A percentile compares a stretch with the other conserved stretches of the same genome.
Evolutionary conservation across 2,888 invertebrate species (phyloP).

Genomic region (Thelaira solivaga): DNA sequence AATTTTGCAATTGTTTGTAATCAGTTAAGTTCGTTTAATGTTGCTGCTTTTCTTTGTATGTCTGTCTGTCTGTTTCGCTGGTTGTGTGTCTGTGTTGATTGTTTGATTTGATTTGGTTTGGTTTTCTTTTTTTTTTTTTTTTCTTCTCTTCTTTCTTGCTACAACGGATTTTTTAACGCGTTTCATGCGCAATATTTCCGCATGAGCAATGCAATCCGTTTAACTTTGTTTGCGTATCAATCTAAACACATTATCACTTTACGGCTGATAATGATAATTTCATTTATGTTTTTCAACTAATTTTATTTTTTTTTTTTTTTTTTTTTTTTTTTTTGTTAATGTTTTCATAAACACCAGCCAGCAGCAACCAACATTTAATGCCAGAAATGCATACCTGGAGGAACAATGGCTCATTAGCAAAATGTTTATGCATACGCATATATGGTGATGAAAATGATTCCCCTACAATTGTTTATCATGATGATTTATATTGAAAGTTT

Average conservation of each 20-base stretch:
- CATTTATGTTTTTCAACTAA: no score
- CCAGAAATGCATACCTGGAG: slow-evolving; percentile 1
- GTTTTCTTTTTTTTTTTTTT: not conserved
- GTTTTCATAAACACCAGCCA: no score
- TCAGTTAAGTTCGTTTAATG: slow-evolving; percentile 19
- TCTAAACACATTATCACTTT: slow-evolving; percentile 27
- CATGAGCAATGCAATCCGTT: slow-evolving; percentile 56
- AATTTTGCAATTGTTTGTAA: slow-evolving; percentile 28
- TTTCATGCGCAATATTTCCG: slow-evolving; percentile 63
- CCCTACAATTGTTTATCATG: not conserved
- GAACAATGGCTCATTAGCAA: slow-evolving; percentile 68
- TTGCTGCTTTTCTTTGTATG: not conserved
- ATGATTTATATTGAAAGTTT: slow-evolving; percentile 8
- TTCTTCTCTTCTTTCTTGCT: not conserved
- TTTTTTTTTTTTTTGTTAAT: no score
- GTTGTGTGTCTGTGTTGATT: no score
- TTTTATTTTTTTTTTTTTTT: no score
- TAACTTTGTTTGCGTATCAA: slow-evolving; percentile 22
- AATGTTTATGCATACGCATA: slow-evolving; percentile 41
- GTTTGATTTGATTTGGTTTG: no score
- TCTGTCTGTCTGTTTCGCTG: no score
- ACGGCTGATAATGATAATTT: slow-evolving; percentile 10
- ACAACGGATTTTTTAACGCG: slow-evolving; percentile 62
- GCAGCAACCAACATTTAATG: not conserved
- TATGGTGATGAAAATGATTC: slow-evolving; percentile 13